phyloP scores from a whole-genome alignment of 2,113 vertebrate species.

The Phalacrocorax pelagicus region DNA sequence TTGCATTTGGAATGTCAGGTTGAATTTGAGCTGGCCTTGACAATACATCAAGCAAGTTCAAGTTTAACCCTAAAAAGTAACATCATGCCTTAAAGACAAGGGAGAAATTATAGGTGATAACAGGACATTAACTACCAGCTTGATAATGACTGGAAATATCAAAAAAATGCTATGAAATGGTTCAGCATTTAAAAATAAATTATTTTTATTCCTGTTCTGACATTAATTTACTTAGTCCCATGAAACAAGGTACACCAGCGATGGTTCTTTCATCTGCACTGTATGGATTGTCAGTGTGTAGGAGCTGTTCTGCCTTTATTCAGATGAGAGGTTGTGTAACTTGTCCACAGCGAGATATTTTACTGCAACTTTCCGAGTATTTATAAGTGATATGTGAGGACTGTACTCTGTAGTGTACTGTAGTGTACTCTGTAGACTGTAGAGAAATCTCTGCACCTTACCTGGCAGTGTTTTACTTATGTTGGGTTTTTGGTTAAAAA shows the following conservation, averaged over 20 bases:
- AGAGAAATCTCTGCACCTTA: not conserved
- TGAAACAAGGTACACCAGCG: not conserved
- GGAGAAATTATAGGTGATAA: not conserved
- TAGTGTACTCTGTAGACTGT: too few species aligned
- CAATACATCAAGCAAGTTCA: not conserved
- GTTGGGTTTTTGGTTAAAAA: not conserved
- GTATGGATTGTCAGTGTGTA: not conserved
- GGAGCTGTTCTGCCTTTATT: not conserved
- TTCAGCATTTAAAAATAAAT: not conserved
- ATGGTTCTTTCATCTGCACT: not conserved
- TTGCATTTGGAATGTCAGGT: conserved; percentile 19
- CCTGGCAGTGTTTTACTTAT: not conserved
- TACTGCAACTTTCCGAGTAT: not conserved
- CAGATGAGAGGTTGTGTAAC: not conserved
- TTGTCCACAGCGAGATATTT: not conserved
- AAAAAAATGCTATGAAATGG: not conserved
- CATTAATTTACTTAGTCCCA: not conserved
- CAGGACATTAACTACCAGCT: not conserved
- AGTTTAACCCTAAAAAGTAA: not conserved
- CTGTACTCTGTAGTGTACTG: too few species aligned
- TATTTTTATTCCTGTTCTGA: not conserved
- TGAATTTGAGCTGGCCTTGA: conserved; percentile 9
- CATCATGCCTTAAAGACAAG: not conserved
- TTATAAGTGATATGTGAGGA: not conserved
- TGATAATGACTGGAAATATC: not conserved